phyloP scores from a whole-genome alignment of 2,888 invertebrate species.

The Eristalis tenax region DNA sequence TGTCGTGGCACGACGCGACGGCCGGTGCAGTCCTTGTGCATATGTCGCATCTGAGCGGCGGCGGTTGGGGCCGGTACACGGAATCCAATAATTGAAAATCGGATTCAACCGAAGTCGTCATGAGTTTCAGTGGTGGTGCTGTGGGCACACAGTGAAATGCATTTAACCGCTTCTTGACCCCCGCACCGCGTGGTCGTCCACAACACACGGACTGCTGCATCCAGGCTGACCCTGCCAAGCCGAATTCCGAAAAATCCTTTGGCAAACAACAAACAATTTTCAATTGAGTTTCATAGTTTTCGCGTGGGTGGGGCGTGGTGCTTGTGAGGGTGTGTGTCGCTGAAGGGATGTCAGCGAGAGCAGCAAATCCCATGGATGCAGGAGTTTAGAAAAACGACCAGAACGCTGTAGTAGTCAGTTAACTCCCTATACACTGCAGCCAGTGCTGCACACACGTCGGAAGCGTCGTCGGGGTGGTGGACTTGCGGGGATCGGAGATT shows the following conservation, averaged over 20 bases:
- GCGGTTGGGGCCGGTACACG: slow-evolving; percentile 44
- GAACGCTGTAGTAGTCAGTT: slow-evolving; percentile 50
- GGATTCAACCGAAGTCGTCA: slow-evolving; percentile 74
- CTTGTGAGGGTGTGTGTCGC: neutral
- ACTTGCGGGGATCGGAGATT: slow-evolving; percentile 61
- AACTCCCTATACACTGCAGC: slow-evolving; percentile 56
- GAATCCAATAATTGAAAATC: slow-evolving; percentile 79
- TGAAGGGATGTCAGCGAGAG: slow-evolving; percentile 31
- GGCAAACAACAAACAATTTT: slow-evolving; percentile 72
- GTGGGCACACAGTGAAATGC: slow-evolving; percentile 46
- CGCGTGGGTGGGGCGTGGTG: neutral
- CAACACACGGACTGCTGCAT: neutral
- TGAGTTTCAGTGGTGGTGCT: slow-evolving; percentile 43
- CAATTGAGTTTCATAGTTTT: slow-evolving; percentile 66
- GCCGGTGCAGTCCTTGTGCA: neutral
- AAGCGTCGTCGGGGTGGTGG: neutral
- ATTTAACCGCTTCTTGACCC: slow-evolving; percentile 37
- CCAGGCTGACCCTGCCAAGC: slow-evolving; percentile 30
- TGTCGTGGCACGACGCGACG: neutral
- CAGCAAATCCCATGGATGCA: slow-evolving; percentile 40
- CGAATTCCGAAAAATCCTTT: slow-evolving; percentile 65
- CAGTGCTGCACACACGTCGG: neutral
- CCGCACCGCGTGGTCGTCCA: neutral
- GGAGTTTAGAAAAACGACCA: slow-evolving; percentile 33
- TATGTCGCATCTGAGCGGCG: neutral